Evolutionary conservation across 2,888 invertebrate species (phyloP), one percentile per base, ranked within the genome.

Genomic region (Hydropsyche betteni): DNA sequence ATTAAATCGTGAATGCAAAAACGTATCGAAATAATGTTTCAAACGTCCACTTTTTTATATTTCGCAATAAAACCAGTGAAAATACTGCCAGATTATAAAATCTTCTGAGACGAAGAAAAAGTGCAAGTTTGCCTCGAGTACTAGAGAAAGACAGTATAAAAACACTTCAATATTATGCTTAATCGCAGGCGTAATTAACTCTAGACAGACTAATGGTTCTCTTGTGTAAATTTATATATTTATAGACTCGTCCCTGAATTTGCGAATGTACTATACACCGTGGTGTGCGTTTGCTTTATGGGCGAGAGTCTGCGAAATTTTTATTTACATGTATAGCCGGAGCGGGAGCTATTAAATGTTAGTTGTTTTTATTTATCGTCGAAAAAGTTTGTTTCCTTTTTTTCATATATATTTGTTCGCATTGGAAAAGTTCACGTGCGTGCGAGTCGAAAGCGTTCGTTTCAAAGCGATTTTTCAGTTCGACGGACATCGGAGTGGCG

Each of bases 111-210:
- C 6, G 16, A 53, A 58, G 8, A 58, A 58, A 58, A 58, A 58
- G 16, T 58, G 58, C 58, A 8, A 58, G 58, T 44, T 44, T 44
- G 44, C 44, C 10, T 10, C 10, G 44, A 10, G 44, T 8, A 10
- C 44, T 10, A 10, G 58, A 58, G 24, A 24, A 8, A 8, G 14
- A 16, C 55, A 16, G 6, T n/a, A 24, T 24, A 55, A 55, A 55
- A 55, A 55, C 16, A 58, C 58, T 58, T 58, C 58, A 24, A 58
- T 58, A 44, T 44, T 44, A 58, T 58, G 58, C 16, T 58, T 58
- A 16, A 58, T 58, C 58, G 14, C 58, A 8, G 3, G 58, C 16
- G 58, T 16, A 58, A 58, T 58, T 58, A 58, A 16, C 58, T 58
- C 58, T 24, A 16, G 44, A 44, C 44, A 58, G 16, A 58, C 58